A percentile compares a stretch with the other conserved stretches of the same genome.
These are phyloP conservation scores for Stegophylla sp. DNA, from an alignment of 2,888 invertebrate species.

Conservation along the genomic window DNA sequence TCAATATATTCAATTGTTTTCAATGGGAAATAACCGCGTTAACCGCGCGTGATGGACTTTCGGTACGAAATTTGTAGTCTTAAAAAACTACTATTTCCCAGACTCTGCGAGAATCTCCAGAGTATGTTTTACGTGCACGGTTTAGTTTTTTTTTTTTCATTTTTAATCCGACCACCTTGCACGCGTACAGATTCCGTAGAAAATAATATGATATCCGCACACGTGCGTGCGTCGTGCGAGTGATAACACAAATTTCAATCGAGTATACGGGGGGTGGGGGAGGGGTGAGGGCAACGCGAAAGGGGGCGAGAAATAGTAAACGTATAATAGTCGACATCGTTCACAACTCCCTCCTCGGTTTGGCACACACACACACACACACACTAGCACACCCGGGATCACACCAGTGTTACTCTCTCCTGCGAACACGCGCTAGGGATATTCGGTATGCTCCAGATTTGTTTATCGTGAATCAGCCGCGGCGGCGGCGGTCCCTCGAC, in stretches of 20 bases:
- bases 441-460: constrained; percentile 56
- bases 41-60: no score
- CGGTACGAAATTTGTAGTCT: no score
- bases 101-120: no score
- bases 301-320: constrained; percentile 1
- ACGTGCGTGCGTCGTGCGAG: not conserved
- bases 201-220: not conserved
- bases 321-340: not conserved
- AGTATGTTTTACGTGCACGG: no score
- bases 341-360: constrained; percentile 14
- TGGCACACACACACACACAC: not conserved
- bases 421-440: constrained; percentile 48
- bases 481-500: no score
- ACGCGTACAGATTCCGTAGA: constrained; percentile 11
- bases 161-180: no score
- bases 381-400: not conserved
- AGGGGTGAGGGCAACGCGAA: not conserved
- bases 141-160: no score
- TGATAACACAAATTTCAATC: not conserved
- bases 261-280: not conserved
- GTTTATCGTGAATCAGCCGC: constrained; percentile 59
- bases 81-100: no score
- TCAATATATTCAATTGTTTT: no score
- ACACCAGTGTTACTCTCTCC: not conserved
- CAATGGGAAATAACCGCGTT: no score